A percentile compares a stretch with the other conserved stretches of the same genome.
These are phyloP conservation scores for Hucho hucho DNA, from an alignment of 2,113 vertebrate genomes.

Conservation along the genomic window DNA sequence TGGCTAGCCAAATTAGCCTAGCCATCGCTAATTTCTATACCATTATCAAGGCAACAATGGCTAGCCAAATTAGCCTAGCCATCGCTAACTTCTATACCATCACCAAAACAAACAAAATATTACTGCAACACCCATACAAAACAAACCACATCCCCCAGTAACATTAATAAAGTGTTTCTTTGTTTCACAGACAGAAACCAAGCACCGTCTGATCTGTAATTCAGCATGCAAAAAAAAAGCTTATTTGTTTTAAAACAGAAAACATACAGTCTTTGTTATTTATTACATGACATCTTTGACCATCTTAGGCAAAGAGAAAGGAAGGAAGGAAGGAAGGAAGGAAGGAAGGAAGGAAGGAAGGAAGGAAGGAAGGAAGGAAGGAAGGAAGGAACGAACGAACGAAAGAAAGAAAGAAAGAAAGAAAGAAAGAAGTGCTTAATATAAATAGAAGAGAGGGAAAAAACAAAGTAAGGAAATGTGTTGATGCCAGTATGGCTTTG, in stretches of 20 bases:
- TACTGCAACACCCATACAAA: background rate
- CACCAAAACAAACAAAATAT: slow-evolving; percentile 4
- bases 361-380: no score
- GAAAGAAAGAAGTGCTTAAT: background rate
- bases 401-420: no score
- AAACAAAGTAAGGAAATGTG: background rate
- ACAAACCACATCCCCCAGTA: slow-evolving; percentile 21
- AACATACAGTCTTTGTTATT: background rate
- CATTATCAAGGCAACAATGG: no score
- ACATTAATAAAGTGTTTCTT: slow-evolving; percentile 53
- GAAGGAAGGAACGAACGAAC: no score
- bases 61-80: background rate
- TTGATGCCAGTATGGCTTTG: slow-evolving; percentile 4
- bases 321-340: background rate
- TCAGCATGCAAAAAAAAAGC: slow-evolving; percentile 46
- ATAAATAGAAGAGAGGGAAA: background rate
- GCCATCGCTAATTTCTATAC: background rate
- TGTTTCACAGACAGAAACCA: slow-evolving; percentile 27
- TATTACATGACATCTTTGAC: slow-evolving; percentile 27
- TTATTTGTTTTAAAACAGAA: background rate
- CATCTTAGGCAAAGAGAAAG: slow-evolving; percentile 8
- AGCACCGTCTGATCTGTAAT: slow-evolving; percentile 17
- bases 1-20: background rate
- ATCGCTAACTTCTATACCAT: background rate
- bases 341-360: no score